Base-by-base conservation (phyloP, 2,797 vertebrate genomes). In the Emydoidea blandingii region DNA sequence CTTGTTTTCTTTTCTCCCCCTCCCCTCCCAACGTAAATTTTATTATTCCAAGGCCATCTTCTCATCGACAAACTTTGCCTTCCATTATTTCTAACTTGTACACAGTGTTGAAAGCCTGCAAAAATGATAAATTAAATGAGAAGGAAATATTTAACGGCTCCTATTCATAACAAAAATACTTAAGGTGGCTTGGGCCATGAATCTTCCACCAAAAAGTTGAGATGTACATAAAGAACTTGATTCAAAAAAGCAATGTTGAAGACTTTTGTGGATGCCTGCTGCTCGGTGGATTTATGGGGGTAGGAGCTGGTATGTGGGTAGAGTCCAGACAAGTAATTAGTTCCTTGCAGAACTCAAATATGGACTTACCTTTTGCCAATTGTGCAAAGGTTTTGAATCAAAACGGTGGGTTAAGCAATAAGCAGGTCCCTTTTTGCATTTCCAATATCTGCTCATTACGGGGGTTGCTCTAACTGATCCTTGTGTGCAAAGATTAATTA, bases 141-240 rank as follows among this genome's bases (percentile, higher is more conserved):
- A 97, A 96, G 95, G 96, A 97, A 97, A 95, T 56, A 93, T 96
- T 97, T 96, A 96, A 97, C 97, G 95, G 94, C 95, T 96, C 94
- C 97, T 97, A 95, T 97, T 97, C 97, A 97, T 96, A 97, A 97
- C 90, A 95, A 96, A 91, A 96, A 96, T 91, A 95, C 94, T 86
- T 90, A 92, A 94, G 96, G 96, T 93, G 87, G 92, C 94, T 29
- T 3, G 2, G 83, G 93, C 97, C 93, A 91, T 95, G 97, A 97
- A 94, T 96, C 97, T 97, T 97, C 93, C 92, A 3, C 57, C 16
- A 81, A 79, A 81, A n/a, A 85, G 52, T 5, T 12, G 89, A 93
- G 85, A 76, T 57, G 53, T 12, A 52, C 96, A 97, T 96, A 97
- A 98, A 98, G 97, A 85, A 85, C 87, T 82, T 2, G 29, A 96